phyloP scores from a whole-genome alignment of 2,797 vertebrate genomes.

The Coccyzus lansbergi region DNA sequence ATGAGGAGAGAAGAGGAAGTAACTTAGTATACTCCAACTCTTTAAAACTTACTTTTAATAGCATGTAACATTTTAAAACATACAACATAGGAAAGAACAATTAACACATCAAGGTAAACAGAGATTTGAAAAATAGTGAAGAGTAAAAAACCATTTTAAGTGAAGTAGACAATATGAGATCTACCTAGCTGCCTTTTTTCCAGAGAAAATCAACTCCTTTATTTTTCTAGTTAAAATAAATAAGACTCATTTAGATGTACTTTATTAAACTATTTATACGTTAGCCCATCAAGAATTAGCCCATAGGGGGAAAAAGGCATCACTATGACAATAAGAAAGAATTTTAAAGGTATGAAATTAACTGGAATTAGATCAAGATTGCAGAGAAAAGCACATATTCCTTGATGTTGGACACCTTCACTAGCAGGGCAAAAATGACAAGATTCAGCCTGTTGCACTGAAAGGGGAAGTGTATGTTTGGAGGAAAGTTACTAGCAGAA shows the following conservation, averaged over 20 bases:
- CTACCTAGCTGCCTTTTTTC: neutral
- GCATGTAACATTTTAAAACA: neutral
- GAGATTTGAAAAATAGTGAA: neutral
- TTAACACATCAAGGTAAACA: neutral
- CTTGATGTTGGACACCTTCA: neutral
- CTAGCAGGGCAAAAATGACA: neutral
- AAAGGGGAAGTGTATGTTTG: neutral
- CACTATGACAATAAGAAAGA: neutral
- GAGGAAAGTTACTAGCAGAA: conserved; percentile 17
- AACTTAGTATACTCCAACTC: neutral
- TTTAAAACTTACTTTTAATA: neutral
- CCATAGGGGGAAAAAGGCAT: neutral
- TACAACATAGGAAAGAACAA: neutral
- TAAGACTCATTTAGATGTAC: neutral
- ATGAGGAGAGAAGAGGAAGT: neutral
- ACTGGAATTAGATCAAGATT: neutral
- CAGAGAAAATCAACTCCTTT: neutral
- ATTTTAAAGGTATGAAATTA: neutral
- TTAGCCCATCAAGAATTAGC: neutral
- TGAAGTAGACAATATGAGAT: neutral
- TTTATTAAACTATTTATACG: neutral
- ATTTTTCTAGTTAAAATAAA: neutral
- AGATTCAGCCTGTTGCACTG: neutral
- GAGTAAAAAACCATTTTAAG: neutral
- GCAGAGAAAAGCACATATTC: neutral